Evolutionary conservation across 1,140 invertebrate species (phyloP).

Genomic region (Monomorium pharaonis): DNA sequence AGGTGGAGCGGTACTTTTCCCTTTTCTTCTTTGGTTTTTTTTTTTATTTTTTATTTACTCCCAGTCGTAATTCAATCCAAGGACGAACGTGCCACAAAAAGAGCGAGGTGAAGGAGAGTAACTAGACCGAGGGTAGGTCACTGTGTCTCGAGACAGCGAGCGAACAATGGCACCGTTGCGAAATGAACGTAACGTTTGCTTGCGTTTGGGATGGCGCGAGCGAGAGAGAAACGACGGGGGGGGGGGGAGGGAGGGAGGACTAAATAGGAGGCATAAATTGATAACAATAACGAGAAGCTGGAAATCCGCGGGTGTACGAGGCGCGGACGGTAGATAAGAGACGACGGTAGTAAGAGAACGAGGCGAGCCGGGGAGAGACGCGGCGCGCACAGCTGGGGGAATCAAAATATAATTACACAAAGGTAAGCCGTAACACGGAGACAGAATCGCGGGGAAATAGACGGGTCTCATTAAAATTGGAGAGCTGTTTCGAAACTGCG

Average conservation of each 20-base stretch:
- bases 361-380: slow-evolving; percentile 47
- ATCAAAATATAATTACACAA: slow-evolving; percentile 86
- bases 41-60: slow-evolving; percentile 63
- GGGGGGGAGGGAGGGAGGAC: no score
- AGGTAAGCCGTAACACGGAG: slow-evolving; percentile 81
- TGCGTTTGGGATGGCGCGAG: slow-evolving; percentile 30
- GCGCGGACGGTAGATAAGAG: slow-evolving; percentile 26
- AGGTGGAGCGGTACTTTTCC: slow-evolving; percentile 57
- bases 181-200: slow-evolving; percentile 78
- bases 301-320: slow-evolving; percentile 1
- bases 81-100: slow-evolving; percentile 24
- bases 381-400: slow-evolving; percentile 77
- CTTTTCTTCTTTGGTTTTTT: background rate
- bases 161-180: slow-evolving; percentile 48
- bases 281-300: slow-evolving; percentile 52
- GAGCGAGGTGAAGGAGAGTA: slow-evolving; percentile 38
- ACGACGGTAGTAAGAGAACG: slow-evolving; percentile 28
- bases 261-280: slow-evolving; percentile 24
- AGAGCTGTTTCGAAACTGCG: slow-evolving; percentile 84
- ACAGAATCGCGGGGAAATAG: slow-evolving; percentile 83
- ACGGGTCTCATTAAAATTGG: slow-evolving; percentile 85
- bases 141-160: slow-evolving; percentile 58
- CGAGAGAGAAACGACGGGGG: slow-evolving; percentile 17
- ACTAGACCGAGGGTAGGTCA: slow-evolving; percentile 48
- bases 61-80: slow-evolving; percentile 74